These are phyloP conservation scores for Neoascia interrupta DNA, from an alignment of 2,888 invertebrate species.

Conservation along the genomic window DNA sequence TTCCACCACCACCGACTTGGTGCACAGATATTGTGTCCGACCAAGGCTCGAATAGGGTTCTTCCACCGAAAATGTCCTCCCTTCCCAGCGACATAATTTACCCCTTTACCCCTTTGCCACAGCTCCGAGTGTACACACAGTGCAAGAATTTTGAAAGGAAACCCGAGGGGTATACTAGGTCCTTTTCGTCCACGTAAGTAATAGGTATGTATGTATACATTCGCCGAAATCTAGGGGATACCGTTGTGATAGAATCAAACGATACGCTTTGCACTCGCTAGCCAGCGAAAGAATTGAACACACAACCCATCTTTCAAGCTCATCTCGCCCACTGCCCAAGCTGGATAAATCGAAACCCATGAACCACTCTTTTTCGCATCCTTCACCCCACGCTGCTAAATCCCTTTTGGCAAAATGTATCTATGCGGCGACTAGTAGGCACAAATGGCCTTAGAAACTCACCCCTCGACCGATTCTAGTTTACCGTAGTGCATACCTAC, in stretches of 20 bases:
- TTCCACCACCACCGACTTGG: conserved; percentile 26
- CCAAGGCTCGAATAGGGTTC: conserved; percentile 31
- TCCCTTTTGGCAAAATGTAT: conserved; percentile 66
- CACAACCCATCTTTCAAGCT: conserved; percentile 10
- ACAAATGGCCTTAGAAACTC: conserved; percentile 60
- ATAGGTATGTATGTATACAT: conserved; percentile 19
- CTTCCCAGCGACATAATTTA: conserved; percentile 18
- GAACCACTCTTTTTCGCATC: conserved; percentile 18
- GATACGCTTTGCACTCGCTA: conserved; percentile 62
- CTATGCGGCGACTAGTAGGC: conserved; percentile 64
- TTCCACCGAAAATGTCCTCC: conserved; percentile 53
- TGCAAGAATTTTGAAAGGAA: conserved; percentile 69
- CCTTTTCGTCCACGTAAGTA: conserved; percentile 64
- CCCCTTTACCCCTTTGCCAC: background rate
- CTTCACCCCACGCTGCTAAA: conserved; percentile 40
- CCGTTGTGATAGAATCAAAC: conserved; percentile 65
- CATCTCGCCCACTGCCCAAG: conserved; percentile 29
- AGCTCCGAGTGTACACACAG: conserved; percentile 49
- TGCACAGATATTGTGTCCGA: conserved; percentile 59
- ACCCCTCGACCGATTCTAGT: conserved; percentile 3
- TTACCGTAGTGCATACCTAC: conserved; percentile 15
- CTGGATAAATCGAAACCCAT: conserved; percentile 49
- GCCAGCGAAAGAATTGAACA: conserved; percentile 64
- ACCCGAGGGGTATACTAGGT: conserved; percentile 67
- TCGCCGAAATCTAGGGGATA: conserved; percentile 61